These are phyloP conservation scores for Axea sp. DNA, from an alignment of 2,888 invertebrate species.

Conservation along the genomic window DNA sequence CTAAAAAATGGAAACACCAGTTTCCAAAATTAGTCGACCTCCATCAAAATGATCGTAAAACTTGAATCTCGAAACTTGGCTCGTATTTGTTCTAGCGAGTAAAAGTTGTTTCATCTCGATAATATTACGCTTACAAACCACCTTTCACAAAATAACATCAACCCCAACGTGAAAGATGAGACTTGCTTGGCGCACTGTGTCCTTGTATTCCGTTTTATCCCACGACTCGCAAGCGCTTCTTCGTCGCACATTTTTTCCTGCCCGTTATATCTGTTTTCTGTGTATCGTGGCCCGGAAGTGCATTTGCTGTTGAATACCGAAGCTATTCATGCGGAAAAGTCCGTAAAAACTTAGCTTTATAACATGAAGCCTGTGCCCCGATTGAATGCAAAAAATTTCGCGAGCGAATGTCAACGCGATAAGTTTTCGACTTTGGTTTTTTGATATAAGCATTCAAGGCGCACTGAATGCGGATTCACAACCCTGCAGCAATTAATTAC, in stretches of 20 bases:
- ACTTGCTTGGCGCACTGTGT: too few species aligned
- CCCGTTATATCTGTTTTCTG: conserved; percentile 36
- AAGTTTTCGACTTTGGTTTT: conserved; percentile 48
- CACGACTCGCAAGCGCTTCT: conserved; percentile 28
- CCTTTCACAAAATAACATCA: conserved; percentile 46
- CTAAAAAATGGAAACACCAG: conserved; percentile 3
- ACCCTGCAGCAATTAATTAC: conserved; percentile 42
- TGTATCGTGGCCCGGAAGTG: conserved; percentile 49
- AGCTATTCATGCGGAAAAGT: conserved; percentile 63
- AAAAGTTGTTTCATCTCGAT: conserved; percentile 36
- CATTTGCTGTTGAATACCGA: conserved; percentile 56
- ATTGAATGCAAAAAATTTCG: conserved; percentile 33
- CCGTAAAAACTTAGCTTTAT: conserved; percentile 61
- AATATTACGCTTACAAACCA: conserved; percentile 41
- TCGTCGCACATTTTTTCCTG: conserved; percentile 42
- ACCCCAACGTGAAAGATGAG: conserved; percentile 41
- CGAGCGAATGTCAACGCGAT: conserved; percentile 49
- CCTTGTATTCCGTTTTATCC: too few species aligned
- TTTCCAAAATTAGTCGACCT: conserved; percentile 12
- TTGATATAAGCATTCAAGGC: conserved; percentile 24
- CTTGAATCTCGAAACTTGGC: conserved; percentile 7
- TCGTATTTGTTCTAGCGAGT: conserved; percentile 25
- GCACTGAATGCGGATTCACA: conserved; percentile 17
- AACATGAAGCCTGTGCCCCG: conserved; percentile 31
- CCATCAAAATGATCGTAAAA: conserved; percentile 14